A percentile compares a stretch with the other conserved stretches of the same genome.
phyloP scores from a whole-genome alignment of 1,140 invertebrate genomes.

The Drosophila aff. region DNA sequence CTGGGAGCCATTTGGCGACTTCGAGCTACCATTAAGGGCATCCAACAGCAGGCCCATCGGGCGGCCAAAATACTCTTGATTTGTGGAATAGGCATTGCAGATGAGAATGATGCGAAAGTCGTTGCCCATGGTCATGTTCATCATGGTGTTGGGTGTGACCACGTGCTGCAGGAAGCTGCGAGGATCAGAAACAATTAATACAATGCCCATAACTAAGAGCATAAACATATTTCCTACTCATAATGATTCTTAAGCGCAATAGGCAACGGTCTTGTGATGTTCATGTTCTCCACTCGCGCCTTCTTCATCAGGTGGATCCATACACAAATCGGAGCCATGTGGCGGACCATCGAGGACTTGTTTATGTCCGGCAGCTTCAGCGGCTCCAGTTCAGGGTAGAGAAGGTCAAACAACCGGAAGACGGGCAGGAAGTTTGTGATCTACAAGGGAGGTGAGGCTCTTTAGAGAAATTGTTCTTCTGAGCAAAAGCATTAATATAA shows the following conservation, averaged over 20 bases:
- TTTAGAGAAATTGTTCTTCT: neutral
- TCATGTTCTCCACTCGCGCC: conserved; percentile 93
- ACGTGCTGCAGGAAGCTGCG: conserved; percentile 93
- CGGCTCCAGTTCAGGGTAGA: conserved; percentile 96
- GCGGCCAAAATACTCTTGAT: conserved; percentile 92
- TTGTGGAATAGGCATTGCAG: conserved; percentile 97
- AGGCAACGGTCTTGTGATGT: conserved; percentile 92
- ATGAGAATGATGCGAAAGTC: conserved; percentile 96
- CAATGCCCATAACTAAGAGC: too few relatives aligned
- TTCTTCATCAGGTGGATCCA: conserved; percentile 98
- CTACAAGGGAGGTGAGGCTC: conserved; percentile 78
- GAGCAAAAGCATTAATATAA: neutral
- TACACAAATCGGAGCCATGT: conserved; percentile 96
- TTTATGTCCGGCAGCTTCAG: conserved; percentile 95
- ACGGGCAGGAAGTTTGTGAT: conserved; percentile 95
- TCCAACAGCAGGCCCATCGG: conserved; percentile 96
- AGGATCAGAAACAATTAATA: neutral
- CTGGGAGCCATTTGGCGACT: conserved; percentile 86
- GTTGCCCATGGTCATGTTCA: conserved; percentile 89
- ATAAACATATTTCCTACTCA: conserved; percentile 87
- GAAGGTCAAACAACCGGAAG: conserved; percentile 95
- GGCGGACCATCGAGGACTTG: conserved; percentile 94
- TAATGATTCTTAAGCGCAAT: conserved; percentile 93
- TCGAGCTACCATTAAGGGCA: conserved; percentile 92
- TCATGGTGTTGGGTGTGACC: conserved; percentile 89